Conservation (phyloP, 2,797 vertebrate genomes). For the Ammospiza maritima region DNA sequence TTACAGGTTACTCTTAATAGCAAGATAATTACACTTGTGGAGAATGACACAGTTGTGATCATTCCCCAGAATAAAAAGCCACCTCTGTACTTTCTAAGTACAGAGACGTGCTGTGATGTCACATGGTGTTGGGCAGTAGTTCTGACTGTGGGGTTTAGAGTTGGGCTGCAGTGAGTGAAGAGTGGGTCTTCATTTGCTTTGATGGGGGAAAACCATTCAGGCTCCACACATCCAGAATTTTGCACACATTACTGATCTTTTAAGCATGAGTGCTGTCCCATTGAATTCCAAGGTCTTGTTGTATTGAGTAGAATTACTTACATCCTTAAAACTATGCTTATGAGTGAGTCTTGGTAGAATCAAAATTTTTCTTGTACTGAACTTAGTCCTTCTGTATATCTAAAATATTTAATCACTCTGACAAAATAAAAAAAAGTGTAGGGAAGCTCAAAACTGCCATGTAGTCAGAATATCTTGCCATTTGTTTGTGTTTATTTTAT, state of each 20-base stretch:
- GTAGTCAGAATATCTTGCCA: not conserved
- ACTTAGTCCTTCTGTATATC: not conserved
- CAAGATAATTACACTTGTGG: not conserved
- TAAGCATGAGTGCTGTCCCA: not conserved
- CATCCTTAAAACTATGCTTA: not conserved
- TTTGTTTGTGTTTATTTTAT: not conserved
- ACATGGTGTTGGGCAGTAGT: fast-evolving
- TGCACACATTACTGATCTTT: not conserved
- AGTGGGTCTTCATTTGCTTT: not conserved
- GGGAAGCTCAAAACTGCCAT: not conserved
- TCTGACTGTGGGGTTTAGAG: not conserved
- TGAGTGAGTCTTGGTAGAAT: not conserved
- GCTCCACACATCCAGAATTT: not conserved
- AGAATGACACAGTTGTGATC: not conserved
- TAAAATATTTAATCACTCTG: not conserved
- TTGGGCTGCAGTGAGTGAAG: not conserved
- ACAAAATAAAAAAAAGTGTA: not conserved
- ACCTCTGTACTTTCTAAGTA: not conserved
- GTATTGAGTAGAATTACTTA: not conserved
- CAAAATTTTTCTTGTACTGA: not conserved
- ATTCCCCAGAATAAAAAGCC: not conserved
- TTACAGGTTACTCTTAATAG: not conserved
- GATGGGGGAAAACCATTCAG: not conserved
- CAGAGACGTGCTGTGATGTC: not conserved
- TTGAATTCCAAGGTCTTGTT: not conserved